A percentile compares a stretch with the other conserved stretches of the same genome.
phyloP scores from a whole-genome alignment of 2,797 vertebrate genomes.

The Kryptopterus vitreolus region DNA sequence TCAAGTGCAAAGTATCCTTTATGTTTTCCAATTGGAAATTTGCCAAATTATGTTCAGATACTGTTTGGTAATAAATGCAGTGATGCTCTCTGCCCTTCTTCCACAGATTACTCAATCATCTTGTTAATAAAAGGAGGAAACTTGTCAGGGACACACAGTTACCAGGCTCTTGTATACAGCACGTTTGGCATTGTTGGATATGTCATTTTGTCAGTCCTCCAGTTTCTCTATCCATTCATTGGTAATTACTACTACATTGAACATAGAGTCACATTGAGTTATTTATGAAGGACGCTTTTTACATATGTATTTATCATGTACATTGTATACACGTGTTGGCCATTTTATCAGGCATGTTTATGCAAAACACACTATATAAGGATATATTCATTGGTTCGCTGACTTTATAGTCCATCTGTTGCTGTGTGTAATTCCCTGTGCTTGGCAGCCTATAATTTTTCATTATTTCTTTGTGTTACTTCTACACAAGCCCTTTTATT shows the following conservation, averaged over 20 bases:
- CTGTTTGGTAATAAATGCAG: background rate
- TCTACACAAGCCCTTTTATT: background rate
- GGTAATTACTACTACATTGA: conserved; percentile 72
- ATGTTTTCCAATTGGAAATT: conserved; percentile 24
- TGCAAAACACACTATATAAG: background rate
- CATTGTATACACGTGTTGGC: background rate
- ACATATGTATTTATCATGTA: background rate
- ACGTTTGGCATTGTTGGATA: conserved; percentile 88
- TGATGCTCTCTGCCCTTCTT: conserved; percentile 48
- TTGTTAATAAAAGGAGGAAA: conserved; percentile 89
- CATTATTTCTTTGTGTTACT: background rate
- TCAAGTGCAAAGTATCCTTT: background rate
- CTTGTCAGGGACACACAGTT: conserved; percentile 84
- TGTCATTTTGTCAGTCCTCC: conserved; percentile 84
- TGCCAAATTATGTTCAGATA: background rate
- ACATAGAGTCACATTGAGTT: background rate
- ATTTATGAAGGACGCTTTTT: background rate
- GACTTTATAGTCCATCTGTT: background rate
- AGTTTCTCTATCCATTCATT: conserved; percentile 96
- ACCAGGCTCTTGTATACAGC: conserved; percentile 88
- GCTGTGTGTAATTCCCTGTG: background rate
- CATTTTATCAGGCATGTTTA: background rate
- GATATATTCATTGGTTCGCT: background rate
- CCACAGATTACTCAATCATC: conserved; percentile 92
- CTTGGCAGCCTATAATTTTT: background rate